A percentile compares a stretch with the other conserved stretches of the same genome.
Conservation (phyloP, 2,888 invertebrate species). For the Lacanobia oleracea region DNA sequence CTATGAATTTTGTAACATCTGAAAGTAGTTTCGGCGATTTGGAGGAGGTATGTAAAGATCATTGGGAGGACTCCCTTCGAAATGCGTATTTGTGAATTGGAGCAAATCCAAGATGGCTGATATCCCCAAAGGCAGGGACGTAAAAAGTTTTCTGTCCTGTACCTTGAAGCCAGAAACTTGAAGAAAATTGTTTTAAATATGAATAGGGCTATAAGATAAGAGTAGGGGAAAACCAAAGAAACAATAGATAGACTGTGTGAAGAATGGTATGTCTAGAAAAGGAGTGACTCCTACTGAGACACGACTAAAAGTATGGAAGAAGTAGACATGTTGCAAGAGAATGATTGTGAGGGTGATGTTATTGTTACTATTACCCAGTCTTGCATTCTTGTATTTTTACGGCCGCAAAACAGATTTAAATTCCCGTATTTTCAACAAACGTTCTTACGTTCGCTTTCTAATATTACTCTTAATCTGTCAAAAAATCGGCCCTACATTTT, state of each 20-base stretch:
- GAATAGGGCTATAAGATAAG: background rate
- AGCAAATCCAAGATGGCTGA: constrained; percentile 51
- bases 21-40: constrained; percentile 58
- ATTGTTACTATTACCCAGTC: background rate
- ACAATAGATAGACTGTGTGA: background rate
- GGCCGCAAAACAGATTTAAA: no score
- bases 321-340: no score
- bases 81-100: constrained; percentile 48
- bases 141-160: constrained; percentile 3
- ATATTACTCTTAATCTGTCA: no score
- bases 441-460: no score
- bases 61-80: constrained; percentile 27
- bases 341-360: no score
- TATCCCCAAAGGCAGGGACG: constrained; percentile 25
- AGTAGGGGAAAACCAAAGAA: background rate
- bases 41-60: constrained; percentile 46
- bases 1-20: constrained; percentile 66
- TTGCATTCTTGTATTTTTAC: no score
- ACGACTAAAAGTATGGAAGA: no score
- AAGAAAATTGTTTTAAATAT: background rate
- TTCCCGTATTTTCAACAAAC: no score
- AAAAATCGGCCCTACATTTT: no score
- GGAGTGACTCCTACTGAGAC: no score
- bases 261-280: background rate
- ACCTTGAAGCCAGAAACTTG: background rate